A percentile compares a stretch with the other conserved stretches of the same genome.
Conservation (phyloP, 2,797 vertebrate genomes). For the Rousettus madagascariensis region DNA sequence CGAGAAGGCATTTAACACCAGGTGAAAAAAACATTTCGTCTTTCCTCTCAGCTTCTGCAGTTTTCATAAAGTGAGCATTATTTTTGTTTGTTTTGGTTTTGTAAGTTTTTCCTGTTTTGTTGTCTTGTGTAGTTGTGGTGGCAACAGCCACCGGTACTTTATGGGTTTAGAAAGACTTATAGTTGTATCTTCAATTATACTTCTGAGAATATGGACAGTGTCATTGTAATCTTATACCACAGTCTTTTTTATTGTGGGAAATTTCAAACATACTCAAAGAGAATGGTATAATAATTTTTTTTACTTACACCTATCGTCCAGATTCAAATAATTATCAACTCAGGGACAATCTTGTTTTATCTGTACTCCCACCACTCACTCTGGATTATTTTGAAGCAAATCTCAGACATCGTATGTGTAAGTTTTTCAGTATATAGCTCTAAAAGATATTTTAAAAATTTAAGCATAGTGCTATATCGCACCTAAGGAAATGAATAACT, state of each 20-base stretch:
- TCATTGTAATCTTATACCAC: not conserved
- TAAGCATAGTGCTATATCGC: not conserved
- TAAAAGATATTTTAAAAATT: not conserved
- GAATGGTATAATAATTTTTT: not conserved
- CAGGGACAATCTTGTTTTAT: not conserved
- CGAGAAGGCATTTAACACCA: not conserved
- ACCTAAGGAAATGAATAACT: not conserved
- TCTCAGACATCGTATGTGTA: not conserved
- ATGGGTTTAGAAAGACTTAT: not conserved
- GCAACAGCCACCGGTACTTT: not conserved
- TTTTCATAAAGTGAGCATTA: constrained; percentile 15
- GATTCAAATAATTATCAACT: constrained; percentile 14
- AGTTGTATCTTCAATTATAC: not conserved
- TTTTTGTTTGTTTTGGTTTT: not conserved
- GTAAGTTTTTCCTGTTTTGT: not conserved
- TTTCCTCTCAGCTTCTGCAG: not conserved
- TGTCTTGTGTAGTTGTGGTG: not conserved
- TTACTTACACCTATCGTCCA: not conserved
- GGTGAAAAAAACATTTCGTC: not conserved
- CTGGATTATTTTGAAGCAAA: constrained; percentile 26
- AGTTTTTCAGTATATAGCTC: not conserved
- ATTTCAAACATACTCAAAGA: not conserved
- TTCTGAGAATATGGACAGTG: not conserved
- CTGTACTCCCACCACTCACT: not conserved
- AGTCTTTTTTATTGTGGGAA: not conserved